Evolutionary conservation across 2,113 vertebrate genomes (phyloP).

Genomic region (Anoura caudifer): DNA sequence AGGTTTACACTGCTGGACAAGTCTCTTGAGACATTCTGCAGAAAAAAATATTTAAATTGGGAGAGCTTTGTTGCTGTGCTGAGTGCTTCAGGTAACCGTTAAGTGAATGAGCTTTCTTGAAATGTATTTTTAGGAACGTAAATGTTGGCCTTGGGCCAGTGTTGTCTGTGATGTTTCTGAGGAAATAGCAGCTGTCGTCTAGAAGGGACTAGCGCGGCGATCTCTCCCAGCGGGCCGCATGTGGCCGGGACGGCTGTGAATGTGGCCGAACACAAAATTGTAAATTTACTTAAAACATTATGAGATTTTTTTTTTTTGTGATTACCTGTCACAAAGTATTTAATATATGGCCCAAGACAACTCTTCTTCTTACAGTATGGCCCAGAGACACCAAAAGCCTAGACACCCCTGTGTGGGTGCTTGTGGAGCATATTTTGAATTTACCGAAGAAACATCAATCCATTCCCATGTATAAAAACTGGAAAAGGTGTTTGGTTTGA

Average conservation of each 20-base stretch:
- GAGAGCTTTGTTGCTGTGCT: not conserved
- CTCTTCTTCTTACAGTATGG: too few species aligned
- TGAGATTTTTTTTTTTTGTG: too few species aligned
- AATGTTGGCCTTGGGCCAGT: not conserved
- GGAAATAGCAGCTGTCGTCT: constrained; percentile 32
- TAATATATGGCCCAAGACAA: too few species aligned
- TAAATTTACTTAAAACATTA: too few species aligned
- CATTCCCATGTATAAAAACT: not conserved
- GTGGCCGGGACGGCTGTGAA: too few species aligned
- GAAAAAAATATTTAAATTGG: not conserved
- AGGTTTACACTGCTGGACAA: not conserved
- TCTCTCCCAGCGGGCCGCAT: not conserved
- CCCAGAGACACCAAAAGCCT: too few species aligned
- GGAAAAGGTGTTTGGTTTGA: not conserved
- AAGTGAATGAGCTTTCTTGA: not conserved
- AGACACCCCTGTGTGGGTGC: not conserved
- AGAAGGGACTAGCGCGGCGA: not conserved
- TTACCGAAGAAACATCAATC: not conserved
- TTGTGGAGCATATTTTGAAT: not conserved
- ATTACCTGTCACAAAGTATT: too few species aligned
- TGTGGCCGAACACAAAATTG: too few species aligned
- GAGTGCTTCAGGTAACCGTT: not conserved
- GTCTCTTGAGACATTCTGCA: not conserved
- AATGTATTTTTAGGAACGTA: constrained; percentile 47
- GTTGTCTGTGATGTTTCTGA: constrained; percentile 39